phyloP scores from a whole-genome alignment of 2,888 invertebrate species.

The Tetragnatha montana region DNA sequence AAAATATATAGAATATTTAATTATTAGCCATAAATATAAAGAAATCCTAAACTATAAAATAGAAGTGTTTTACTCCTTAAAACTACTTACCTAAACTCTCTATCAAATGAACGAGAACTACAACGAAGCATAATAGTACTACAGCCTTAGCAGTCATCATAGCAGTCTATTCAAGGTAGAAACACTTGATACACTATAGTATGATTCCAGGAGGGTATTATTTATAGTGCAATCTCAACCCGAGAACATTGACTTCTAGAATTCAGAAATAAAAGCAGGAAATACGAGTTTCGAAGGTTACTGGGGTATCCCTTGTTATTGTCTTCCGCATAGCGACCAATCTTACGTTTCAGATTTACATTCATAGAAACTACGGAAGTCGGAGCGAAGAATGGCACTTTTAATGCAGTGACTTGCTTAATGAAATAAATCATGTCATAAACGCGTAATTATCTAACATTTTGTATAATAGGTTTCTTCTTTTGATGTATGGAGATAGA shows the following conservation, averaged over 20 bases:
- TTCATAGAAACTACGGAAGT: conserved; percentile 8
- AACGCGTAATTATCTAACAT: conserved; percentile 17
- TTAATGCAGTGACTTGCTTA: neutral
- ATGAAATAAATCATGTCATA: conserved; percentile 43
- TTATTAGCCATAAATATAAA: too few relatives aligned
- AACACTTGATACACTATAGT: too few relatives aligned
- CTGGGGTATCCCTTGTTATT: conserved; percentile 9
- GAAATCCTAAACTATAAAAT: too few relatives aligned
- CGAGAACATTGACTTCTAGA: conserved; percentile 32
- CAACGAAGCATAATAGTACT: conserved; percentile 16
- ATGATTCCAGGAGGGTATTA: neutral
- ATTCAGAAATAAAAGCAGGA: conserved; percentile 34
- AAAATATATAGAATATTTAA: too few relatives aligned
- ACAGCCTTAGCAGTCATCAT: neutral
- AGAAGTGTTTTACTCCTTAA: neutral
- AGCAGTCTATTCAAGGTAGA: too few relatives aligned
- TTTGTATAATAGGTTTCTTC: neutral
- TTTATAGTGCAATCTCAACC: conserved; percentile 13
- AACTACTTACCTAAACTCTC: conserved; percentile 2
- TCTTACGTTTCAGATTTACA: neutral
- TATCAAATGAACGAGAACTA: conserved; percentile 6
- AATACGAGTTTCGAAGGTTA: conserved; percentile 52
- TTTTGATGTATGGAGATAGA: conserved; percentile 7
- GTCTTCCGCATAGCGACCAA: conserved; percentile 47
- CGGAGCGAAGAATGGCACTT: neutral